Base-by-base conservation (phyloP, 2,888 invertebrate genomes). In the Sminthurides aquaticus region DNA sequence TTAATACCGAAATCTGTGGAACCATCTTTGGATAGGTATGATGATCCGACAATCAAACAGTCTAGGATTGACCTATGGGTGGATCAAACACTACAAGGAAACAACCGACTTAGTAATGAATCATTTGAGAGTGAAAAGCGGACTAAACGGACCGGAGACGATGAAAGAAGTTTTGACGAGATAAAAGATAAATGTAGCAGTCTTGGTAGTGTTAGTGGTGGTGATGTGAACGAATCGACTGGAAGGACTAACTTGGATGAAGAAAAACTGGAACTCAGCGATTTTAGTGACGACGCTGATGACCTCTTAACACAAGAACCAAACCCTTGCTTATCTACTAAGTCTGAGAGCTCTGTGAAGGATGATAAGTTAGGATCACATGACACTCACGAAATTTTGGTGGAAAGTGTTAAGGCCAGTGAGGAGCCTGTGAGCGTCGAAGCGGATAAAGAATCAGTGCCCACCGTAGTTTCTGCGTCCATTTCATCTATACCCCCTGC, bases 271-370 rank as follows among this genome's bases (percentile, higher is more conserved):
- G 58, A 67, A 24, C 59, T 74, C 8, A 74, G 74, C 64, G 75
- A 75, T 64, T 74, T 75, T 61, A 74, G 74, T 66, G 74, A 74
- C 65, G 75, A 75, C 54, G 73, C 70, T 0, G 75, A 73, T 52
- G 74, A 74, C 27, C 49, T 68, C 27, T 48, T 69, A 29, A 65
- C 62, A 29, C 57, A 62, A 27, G 67, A 66, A 27, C 20, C 57
- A 28, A 63, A 64, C 15, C 62, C 34, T 25, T 24, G 49, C 15
- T 27, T 49, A n/a, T 55, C 62, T 22, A 29, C 43, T 25, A 57
- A 57, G 22, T 22, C 27, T 25, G 60, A 24, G 11, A 60, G 1
- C 20, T 58, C 48, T 2, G 22, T 22, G 43, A 43, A 20, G 34
- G 22, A 24, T 20, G 48, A 62, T 43, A 22, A 20, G 1, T 1